Percentiles rank a stretch among this genome's conserved stretches.
These are phyloP conservation scores for Scomber colias DNA, from an alignment of 2,113 vertebrate species.

Conservation along the genomic window DNA sequence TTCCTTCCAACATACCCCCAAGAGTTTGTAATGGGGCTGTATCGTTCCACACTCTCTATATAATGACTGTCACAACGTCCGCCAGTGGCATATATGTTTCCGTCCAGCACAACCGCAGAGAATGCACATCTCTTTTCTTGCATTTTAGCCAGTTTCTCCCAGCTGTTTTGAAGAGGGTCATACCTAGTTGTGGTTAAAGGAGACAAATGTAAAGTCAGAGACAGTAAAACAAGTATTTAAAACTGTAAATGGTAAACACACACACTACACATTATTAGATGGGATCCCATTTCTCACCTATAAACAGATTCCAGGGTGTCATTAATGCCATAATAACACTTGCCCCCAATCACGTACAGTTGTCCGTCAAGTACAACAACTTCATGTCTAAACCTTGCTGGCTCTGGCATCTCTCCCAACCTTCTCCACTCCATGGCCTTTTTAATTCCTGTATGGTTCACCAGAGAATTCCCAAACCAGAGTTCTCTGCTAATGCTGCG, in stretches of 20 bases:
- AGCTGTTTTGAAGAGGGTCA: constrained; percentile 71
- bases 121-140: constrained; percentile 71
- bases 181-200: constrained; percentile 65
- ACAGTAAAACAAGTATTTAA: background rate
- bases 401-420: constrained; percentile 87
- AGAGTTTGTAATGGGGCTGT: constrained; percentile 73
- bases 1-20: constrained; percentile 75
- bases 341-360: constrained; percentile 91
- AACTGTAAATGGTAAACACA: background rate
- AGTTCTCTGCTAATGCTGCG: constrained; percentile 85
- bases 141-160: constrained; percentile 80
- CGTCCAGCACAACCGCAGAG: constrained; percentile 72
- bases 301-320: constrained; percentile 88
- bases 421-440: constrained; percentile 90
- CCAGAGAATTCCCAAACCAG: constrained; percentile 91
- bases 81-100: constrained; percentile 76
- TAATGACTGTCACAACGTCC: constrained; percentile 69
- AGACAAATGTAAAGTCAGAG: background rate
- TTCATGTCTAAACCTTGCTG: constrained; percentile 87
- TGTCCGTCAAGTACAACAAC: constrained; percentile 82
- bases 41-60: constrained; percentile 77
- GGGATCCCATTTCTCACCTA: constrained; percentile 79
- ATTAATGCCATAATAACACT: constrained; percentile 86
- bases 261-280: background rate
- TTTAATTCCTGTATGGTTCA: constrained; percentile 86